Base-by-base conservation (phyloP, 2,888 invertebrate species). In the Eristalis pertinax region DNA sequence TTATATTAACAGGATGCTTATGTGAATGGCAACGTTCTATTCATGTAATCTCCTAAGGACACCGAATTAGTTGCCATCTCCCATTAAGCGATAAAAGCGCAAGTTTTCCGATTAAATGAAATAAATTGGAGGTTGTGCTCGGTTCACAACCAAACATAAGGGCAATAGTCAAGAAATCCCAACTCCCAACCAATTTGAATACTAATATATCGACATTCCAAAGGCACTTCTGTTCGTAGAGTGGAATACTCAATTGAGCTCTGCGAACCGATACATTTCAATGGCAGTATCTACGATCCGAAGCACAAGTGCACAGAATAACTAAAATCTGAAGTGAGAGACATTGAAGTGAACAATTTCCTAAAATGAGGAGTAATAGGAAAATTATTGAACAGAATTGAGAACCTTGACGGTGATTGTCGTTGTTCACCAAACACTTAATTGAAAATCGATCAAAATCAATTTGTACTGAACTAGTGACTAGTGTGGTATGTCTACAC, bases 351-450 rank as follows among this genome's bases (percentile, higher is more conserved):
- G 50, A 50, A 50, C 50, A 50, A 50, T 72, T 67, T 13, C 63
- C 56, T 41, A 56, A 79, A 74, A 86, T 78, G 70, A 83, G 78
- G 67, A 86, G 26, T 86, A 86, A 86, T 86, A 86, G 86, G 70
- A 75, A 83, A 86, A 86, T 86, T 86, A 86, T 86, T 86, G 86
- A 78, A 72, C 56, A 58, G 78, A 86, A 83, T 86, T 83, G 86
- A 83, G 62, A 83, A 79, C 86, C 86, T 86, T 86, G 86, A 73
- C 82, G 68, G 22, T 58, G 79, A 70, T 77, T 76, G 67, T 81
- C 74, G 69, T 78, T 83, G 83, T 68, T 86, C 70, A 29, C 58
- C 58, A 75, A n/a, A 83, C 78, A 83, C 70, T 63, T 78, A 82
- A 86, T 86, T 83, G 78, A 86, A 86, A 75, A 86, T 79, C 86